Evolutionary conservation across 2,888 invertebrate species (phyloP), one percentile per base, ranked within the genome.

Genomic region (Andrena dorsata): DNA sequence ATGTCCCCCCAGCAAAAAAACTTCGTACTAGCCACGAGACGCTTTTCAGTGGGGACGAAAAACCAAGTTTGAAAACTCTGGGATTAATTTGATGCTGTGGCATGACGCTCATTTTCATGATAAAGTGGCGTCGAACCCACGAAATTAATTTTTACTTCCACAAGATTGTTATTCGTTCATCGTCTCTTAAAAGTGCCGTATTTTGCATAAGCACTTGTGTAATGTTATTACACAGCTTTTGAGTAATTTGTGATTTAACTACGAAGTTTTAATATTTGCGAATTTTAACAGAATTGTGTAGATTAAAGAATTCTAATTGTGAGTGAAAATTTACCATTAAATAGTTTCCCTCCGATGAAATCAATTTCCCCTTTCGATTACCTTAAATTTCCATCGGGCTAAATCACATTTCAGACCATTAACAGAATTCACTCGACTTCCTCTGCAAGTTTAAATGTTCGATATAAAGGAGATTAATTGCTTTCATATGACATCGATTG

Each of bases 101-200:
- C 13, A 4, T 7, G 8, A 4, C 16, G 28, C 41, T 53, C 35
- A 53, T 80, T 76, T 66, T 41, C 51, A 41, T 68, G 41, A 68
- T 10, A 53, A n/a, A 69, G 66, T 23, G 30, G n/a, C 47, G 51
- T 16, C 23, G 16, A 32, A 16, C 30, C 4, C 13, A 6, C 26
- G 0, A 23, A 53, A 78, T 83, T 76, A 64, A 86, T 81, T 76
- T 79, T 51, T 56, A 79, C 35, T 26, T 16, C n/a, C 80, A 66
- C 69, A 81, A 81, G 73, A 77, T 83, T 86, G 79, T 81, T 83
- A 86, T 80, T 16, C 51, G 13, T 41, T 8, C 23, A 2, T 10
- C 20, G 51, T 51, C 8, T 20, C 8, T n/a, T 23, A 53, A 53
- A 41, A 41, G 1, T 16, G 16, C 41, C 5, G 4, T 16, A 41